Conservation (phyloP, 2,113 vertebrate genomes). For the Dunckerocampus dactyliophorus region DNA sequence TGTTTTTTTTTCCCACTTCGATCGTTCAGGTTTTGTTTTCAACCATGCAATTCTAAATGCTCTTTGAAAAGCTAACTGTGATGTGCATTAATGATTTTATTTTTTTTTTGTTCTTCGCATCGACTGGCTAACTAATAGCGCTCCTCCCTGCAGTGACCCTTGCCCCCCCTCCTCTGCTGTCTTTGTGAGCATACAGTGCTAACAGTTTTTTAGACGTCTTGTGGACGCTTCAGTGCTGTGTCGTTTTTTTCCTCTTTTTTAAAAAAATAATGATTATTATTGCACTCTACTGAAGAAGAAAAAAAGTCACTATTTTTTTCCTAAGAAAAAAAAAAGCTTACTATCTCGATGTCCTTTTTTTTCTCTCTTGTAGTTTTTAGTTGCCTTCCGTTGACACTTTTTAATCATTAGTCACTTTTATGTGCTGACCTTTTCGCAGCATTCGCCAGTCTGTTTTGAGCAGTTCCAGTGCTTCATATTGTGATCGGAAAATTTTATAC, state of each 20-base stretch:
- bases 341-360: conserved; percentile 67
- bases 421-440: conserved; percentile 79
- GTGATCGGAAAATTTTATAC: conserved; percentile 99
- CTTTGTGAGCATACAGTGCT: conserved; percentile 88
- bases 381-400: conserved; percentile 74
- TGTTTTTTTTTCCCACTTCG: conserved; percentile 57
- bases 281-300: conserved; percentile 79
- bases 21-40: conserved; percentile 59
- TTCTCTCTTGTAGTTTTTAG: conserved; percentile 70
- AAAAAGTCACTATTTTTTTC: conserved; percentile 76
- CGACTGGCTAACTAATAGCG: conserved; percentile 76
- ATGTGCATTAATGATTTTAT: conserved; percentile 72
- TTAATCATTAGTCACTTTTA: conserved; percentile 86
- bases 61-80: conserved; percentile 76
- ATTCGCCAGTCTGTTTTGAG: conserved; percentile 80
- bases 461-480: conserved; percentile 90
- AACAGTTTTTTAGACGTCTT: conserved; percentile 81
- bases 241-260: conserved; percentile 79
- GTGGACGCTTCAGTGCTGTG: conserved; percentile 92
- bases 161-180: conserved; percentile 63
- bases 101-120: conserved; percentile 72
- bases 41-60: conserved; percentile 62
- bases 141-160: conserved; percentile 78
- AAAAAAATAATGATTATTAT: conserved; percentile 33
- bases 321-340: conserved; percentile 62